These are phyloP conservation scores for Melierax canorus DNA, from an alignment of 2,113 vertebrate genomes.

Conservation along the genomic window DNA sequence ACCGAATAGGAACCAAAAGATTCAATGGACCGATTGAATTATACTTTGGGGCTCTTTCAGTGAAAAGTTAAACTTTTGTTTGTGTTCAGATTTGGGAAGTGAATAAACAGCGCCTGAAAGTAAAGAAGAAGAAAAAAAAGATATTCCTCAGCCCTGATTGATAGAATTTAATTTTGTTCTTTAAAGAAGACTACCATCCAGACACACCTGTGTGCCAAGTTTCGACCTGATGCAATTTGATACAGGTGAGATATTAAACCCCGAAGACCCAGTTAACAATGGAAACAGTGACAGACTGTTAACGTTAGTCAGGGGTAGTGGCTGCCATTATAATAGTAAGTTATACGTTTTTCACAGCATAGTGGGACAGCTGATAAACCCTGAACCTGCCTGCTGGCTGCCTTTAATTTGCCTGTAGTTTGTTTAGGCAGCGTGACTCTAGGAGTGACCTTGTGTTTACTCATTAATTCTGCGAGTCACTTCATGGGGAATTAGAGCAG, in stretches of 20 bases:
- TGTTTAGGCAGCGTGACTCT: background rate
- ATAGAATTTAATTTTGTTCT: background rate
- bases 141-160: background rate
- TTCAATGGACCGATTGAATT: background rate
- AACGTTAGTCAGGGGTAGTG: background rate
- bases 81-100: background rate
- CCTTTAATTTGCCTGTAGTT: background rate
- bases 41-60: background rate
- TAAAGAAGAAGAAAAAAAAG: background rate
- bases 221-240: background rate
- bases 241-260: constrained; percentile 36
- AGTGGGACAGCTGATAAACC: background rate
- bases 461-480: background rate
- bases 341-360: background rate
- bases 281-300: background rate
- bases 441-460: background rate
- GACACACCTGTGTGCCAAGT: background rate
- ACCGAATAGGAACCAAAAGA: background rate
- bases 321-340: background rate
- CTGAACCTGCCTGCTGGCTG: background rate
- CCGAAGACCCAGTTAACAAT: background rate
- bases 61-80: background rate
- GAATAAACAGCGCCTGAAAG: background rate
- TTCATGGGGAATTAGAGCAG: background rate
- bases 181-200: background rate